Evolutionary conservation across 1,140 invertebrate genomes (phyloP).

Genomic region (Himalopsyche phryganea): DNA sequence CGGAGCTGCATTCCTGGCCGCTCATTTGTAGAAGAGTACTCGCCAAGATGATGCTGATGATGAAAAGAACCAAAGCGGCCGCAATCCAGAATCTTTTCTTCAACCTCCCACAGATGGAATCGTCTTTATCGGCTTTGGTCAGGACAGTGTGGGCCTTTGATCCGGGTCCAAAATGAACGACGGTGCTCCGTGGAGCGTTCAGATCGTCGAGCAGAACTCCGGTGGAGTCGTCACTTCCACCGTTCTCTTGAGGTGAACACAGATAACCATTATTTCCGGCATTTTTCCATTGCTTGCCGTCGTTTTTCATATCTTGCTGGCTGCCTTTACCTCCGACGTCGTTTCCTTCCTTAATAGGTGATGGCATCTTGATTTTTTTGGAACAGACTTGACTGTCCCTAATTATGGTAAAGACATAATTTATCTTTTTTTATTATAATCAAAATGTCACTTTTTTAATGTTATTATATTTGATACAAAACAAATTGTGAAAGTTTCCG

Average conservation of each 20-base stretch:
- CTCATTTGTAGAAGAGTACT: conserved; percentile 14
- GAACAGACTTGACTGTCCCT: too few relatives aligned
- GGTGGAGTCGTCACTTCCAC: conserved; percentile 15
- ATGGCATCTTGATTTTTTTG: conserved; percentile 2
- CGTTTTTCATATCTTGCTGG: neutral
- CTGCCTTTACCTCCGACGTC: neutral
- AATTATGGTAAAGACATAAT: too few relatives aligned
- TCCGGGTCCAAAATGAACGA: conserved; percentile 23
- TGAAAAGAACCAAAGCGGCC: conserved; percentile 14
- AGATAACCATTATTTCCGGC: conserved; percentile 27
- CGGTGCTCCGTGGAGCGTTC: conserved; percentile 19
- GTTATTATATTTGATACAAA: too few relatives aligned
- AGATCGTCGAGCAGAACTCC: conserved; percentile 20
- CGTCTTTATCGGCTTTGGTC: neutral
- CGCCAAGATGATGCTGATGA: conserved; percentile 17
- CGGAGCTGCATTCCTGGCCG: conserved; percentile 2
- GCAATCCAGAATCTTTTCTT: conserved; percentile 8
- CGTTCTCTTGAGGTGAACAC: conserved; percentile 11
- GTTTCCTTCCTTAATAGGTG: conserved; percentile 16
- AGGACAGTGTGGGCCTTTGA: conserved; percentile 16
- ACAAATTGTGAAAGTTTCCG: too few relatives aligned
- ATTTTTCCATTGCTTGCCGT: conserved; percentile 12
- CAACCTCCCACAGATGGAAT: neutral
- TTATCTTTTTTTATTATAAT: too few relatives aligned
- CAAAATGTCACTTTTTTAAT: too few relatives aligned